phyloP scores from a whole-genome alignment of 2,113 vertebrate species.

The Coracopsis vasa region DNA sequence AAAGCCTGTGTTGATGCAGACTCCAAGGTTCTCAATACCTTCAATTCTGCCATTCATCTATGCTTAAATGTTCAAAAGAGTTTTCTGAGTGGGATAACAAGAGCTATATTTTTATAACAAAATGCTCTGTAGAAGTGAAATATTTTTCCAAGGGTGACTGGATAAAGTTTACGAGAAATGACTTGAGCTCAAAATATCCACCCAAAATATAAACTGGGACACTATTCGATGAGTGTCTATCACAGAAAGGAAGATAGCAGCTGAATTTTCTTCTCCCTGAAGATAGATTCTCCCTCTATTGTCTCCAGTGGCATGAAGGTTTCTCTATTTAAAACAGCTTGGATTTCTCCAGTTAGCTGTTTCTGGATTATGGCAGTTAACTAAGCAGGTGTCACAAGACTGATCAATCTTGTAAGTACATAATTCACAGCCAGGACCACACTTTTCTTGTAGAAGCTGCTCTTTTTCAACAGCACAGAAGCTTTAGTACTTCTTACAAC shows the following conservation, averaged over 20 bases:
- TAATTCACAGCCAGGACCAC: not conserved
- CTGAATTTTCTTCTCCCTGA: not conserved
- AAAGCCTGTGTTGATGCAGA: not conserved
- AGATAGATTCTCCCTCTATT: not conserved
- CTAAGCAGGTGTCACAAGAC: fast-evolving
- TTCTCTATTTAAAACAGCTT: not conserved
- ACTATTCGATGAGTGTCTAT: not conserved
- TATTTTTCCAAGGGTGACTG: not conserved
- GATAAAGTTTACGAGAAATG: not conserved
- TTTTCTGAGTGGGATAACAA: not conserved
- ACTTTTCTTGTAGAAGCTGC: not conserved
- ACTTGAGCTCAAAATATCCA: not conserved
- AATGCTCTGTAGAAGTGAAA: not conserved
- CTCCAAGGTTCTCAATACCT: not conserved
- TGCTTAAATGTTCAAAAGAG: not conserved
- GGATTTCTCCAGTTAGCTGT: not conserved
- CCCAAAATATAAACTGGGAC: not conserved
- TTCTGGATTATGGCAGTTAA: not conserved
- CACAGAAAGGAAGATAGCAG: not conserved
- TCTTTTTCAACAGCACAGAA: not conserved
- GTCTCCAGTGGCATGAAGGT: not conserved
- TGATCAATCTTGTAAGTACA: not conserved
- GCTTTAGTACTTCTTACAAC: not conserved
- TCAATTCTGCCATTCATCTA: not conserved
- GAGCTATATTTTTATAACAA: not conserved